Evolutionary conservation across 2,888 invertebrate species (phyloP).

Genomic region (Crocallis elinguaria): DNA sequence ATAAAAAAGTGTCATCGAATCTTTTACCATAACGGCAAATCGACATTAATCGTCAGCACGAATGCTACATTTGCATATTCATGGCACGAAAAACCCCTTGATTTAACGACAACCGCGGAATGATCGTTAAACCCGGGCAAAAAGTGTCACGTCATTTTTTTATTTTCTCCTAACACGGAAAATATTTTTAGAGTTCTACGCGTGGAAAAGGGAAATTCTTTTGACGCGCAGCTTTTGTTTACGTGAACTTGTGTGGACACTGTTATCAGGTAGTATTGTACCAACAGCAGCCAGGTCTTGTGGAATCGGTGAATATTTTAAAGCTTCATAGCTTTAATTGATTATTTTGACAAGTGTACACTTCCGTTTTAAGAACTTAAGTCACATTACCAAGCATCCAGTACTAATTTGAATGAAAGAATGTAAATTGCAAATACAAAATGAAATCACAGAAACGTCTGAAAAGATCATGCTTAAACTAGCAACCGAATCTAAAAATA

Average conservation of each 20-base stretch:
- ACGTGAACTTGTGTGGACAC: neutral
- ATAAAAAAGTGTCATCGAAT: slow-evolving; percentile 45
- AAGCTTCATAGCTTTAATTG: too few relatives aligned
- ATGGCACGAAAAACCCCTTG: slow-evolving; percentile 62
- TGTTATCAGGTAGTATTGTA: neutral
- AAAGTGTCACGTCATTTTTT: slow-evolving; percentile 63
- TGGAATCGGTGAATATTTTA: neutral
- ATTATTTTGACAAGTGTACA: too few relatives aligned
- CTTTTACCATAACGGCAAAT: slow-evolving; percentile 57
- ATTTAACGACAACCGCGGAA: slow-evolving; percentile 63
- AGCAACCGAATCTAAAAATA: too few relatives aligned
- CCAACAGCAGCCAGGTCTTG: neutral
- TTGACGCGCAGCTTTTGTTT: slow-evolving; percentile 11
- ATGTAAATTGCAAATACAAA: too few relatives aligned
- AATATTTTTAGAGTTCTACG: slow-evolving; percentile 44
- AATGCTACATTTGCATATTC: slow-evolving; percentile 72
- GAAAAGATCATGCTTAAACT: too few relatives aligned
- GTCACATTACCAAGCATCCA: too few relatives aligned
- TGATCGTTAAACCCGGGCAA: slow-evolving; percentile 62
- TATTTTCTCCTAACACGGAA: slow-evolving; percentile 49
- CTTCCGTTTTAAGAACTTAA: too few relatives aligned
- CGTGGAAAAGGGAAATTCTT: slow-evolving; percentile 13
- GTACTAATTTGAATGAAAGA: too few relatives aligned
- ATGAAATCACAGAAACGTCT: too few relatives aligned
- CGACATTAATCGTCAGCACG: slow-evolving; percentile 60